Conservation (phyloP, 2,797 vertebrate species). For the Melanotaenia maccullochi region DNA sequence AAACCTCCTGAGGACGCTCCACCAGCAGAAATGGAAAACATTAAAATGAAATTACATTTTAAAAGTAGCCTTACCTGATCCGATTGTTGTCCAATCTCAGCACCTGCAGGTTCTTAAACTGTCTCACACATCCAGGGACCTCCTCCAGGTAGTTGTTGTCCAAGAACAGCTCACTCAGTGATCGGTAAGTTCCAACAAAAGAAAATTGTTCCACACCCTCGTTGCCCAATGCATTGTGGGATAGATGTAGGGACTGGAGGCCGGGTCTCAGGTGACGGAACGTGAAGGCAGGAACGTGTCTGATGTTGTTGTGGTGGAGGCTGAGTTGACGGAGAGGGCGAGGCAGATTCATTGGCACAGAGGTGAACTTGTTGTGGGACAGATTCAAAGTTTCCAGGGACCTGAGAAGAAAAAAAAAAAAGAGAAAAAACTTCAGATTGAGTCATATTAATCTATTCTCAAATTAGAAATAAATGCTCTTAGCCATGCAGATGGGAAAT, state of each 20-base stretch:
- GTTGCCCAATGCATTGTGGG: conserved; percentile 79
- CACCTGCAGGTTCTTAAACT: conserved; percentile 82
- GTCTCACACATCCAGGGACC: conserved; percentile 80
- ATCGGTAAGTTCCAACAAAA: conserved; percentile 82
- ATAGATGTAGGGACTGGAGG: conserved; percentile 80
- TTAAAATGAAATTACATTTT: conserved; percentile 3
- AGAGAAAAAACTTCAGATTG: neutral
- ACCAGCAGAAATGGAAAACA: conserved; percentile 14
- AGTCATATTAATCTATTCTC: neutral
- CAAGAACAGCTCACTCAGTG: conserved; percentile 82
- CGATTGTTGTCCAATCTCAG: conserved; percentile 84
- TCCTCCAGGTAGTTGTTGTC: conserved; percentile 82
- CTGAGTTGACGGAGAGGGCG: conserved; percentile 72
- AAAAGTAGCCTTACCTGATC: conserved; percentile 76
- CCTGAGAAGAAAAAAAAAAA: conserved; percentile 64
- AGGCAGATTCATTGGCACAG: conserved; percentile 81
- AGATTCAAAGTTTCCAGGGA: conserved; percentile 83
- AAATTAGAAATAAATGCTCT: neutral
- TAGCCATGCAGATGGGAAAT: neutral
- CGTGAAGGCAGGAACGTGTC: conserved; percentile 72
- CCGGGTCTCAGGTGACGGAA: conserved; percentile 83
- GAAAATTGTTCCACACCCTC: conserved; percentile 67
- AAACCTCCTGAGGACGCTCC: conserved; percentile 6
- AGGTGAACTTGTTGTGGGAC: conserved; percentile 81
- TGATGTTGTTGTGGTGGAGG: conserved; percentile 82